A percentile compares a stretch with the other conserved stretches of the same genome.
phyloP scores from a whole-genome alignment of 1,140 invertebrate species.

The Monomorium pharaonis region DNA sequence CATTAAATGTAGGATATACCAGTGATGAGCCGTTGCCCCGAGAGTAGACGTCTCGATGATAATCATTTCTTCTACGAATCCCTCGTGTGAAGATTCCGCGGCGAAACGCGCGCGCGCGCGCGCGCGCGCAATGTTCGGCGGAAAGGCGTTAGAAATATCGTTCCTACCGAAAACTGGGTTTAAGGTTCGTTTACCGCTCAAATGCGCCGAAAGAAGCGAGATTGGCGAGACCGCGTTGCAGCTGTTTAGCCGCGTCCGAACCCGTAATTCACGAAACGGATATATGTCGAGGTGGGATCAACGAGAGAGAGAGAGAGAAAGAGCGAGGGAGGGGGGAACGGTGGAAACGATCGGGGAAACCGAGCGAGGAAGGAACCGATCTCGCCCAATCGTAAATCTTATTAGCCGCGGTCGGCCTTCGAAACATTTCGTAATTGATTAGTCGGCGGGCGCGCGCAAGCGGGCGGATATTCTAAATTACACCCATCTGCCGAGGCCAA shows the following conservation, averaged over 20 bases:
- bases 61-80: conserved; percentile 1
- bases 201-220: conserved; percentile 26
- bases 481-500: conserved; percentile 75
- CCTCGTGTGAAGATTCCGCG: not conserved
- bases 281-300: conserved; percentile 37
- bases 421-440: conserved; percentile 77
- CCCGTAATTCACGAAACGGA: conserved; percentile 66
- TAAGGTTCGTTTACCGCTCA: conserved; percentile 46
- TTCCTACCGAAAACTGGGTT: conserved; percentile 22
- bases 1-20: not conserved
- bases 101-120: not conserved
- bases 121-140: too few relatives aligned
- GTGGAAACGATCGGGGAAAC: not conserved
- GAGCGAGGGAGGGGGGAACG: not conserved
- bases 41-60: not conserved
- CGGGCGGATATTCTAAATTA: conserved; percentile 77
- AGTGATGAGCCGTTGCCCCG: not conserved
- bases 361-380: conserved; percentile 29
- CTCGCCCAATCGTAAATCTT: conserved; percentile 61
- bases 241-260: conserved; percentile 45
- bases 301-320: too few relatives aligned
- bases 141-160: conserved; percentile 52
- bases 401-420: conserved; percentile 42
- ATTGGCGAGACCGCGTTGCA: conserved; percentile 41
- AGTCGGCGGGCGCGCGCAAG: conserved; percentile 71